Conservation (phyloP, 2,888 invertebrate genomes). For the Diaperis boleti region DNA sequence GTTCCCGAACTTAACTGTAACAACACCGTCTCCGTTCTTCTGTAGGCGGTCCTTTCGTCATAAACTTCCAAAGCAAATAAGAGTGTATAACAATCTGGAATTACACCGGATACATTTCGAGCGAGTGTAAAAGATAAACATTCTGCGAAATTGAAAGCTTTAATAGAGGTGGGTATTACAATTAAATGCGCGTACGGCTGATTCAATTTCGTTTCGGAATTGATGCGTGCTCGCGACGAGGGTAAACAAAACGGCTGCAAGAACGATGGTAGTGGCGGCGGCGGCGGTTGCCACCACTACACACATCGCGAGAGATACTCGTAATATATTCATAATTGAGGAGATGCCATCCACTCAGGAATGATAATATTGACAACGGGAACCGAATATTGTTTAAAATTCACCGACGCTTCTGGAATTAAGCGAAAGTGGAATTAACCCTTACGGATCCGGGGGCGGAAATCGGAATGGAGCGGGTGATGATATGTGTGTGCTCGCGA, state of each 20-base stretch:
- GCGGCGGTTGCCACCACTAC: constrained; percentile 46
- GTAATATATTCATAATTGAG: constrained; percentile 65
- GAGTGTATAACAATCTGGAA: constrained; percentile 55
- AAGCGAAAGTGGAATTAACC: constrained; percentile 65
- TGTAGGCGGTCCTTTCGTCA: constrained; percentile 20
- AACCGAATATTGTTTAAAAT: constrained; percentile 64
- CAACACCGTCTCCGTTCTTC: constrained; percentile 22
- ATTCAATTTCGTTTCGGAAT: constrained; percentile 63
- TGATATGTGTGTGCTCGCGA: too few relatives aligned
- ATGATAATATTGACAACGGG: constrained; percentile 65
- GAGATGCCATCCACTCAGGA: constrained; percentile 61
- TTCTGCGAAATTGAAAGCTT: constrained; percentile 64
- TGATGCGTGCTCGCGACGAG: constrained; percentile 60
- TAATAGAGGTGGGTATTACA: constrained; percentile 65
- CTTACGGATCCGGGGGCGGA: constrained; percentile 33
- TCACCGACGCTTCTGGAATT: constrained; percentile 63
- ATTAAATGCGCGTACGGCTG: constrained; percentile 63
- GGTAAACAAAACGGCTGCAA: constrained; percentile 56
- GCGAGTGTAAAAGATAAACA: constrained; percentile 64
- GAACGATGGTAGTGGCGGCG: constrained; percentile 50
- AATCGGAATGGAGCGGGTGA: too few relatives aligned
- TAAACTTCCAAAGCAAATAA: constrained; percentile 57
- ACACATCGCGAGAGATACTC: constrained; percentile 53
- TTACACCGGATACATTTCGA: constrained; percentile 54
- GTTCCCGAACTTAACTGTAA: constrained; percentile 10